These are phyloP conservation scores for Thinocorus orbignyianus DNA, from an alignment of 2,113 vertebrate genomes.

Conservation along the genomic window DNA sequence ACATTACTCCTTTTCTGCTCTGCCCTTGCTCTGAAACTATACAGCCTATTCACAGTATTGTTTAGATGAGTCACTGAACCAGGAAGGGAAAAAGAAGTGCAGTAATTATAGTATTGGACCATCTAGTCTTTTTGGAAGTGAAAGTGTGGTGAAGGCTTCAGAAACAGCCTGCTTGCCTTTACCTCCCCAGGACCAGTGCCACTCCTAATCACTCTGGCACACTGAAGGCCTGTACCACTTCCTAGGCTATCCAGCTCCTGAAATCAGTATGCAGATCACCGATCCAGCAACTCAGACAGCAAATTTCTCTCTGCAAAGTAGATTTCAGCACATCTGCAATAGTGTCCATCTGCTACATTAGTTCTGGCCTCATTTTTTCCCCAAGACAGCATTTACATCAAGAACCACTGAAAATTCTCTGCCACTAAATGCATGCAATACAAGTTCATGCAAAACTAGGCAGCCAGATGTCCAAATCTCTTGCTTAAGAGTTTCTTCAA, in stretches of 20 bases:
- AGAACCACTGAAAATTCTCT: neutral
- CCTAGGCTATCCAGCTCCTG: neutral
- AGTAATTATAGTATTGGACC: neutral
- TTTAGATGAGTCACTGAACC: neutral
- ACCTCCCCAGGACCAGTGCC: neutral
- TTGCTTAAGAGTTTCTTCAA: neutral
- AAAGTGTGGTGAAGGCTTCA: neutral
- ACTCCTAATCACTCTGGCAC: neutral
- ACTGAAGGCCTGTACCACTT: neutral
- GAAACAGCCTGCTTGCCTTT: neutral
- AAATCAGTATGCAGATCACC: neutral
- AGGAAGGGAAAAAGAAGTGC: neutral
- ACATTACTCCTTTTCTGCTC: neutral
- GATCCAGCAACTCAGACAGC: neutral
- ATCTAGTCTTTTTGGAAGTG: neutral
- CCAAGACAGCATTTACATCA: neutral
- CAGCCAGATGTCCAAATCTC: neutral
- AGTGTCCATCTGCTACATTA: neutral
- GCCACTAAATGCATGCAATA: neutral
- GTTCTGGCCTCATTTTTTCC: neutral
- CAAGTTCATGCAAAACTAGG: neutral
- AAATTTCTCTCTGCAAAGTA: neutral
- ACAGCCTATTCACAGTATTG: neutral
- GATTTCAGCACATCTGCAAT: neutral
- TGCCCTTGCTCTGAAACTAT: neutral